Base-by-base conservation (phyloP, 1,140 invertebrate species). In the Sogatella furcifera region DNA sequence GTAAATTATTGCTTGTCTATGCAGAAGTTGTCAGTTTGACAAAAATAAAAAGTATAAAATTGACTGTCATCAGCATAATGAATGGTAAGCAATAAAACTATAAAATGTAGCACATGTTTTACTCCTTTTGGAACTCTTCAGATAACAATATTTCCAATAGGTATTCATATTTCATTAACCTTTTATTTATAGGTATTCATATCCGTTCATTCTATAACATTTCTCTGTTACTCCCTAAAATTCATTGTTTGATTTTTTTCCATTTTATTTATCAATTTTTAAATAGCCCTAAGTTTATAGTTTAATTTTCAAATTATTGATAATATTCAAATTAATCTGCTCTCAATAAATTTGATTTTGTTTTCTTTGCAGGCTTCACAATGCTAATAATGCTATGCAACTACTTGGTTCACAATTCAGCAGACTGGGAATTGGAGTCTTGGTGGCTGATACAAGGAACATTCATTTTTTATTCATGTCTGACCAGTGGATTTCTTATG, bases 381-480 rank as follows among this genome's bases (percentile, higher is more conserved):
- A 71, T 81, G 41, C 72, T 82, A 58, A 77, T 79, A 44, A 73
- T 81, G 34, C 69, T 81, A 17, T 75, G 76, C 15, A 80, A 77
- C n/a, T 77, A 81, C 65, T 68, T 82, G 34, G 76, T 77, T 8
- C 75, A 80, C 52, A 74, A 77, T 62, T 79, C 75, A 38, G 77
- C 77, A 34, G 74, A 78, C 28, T 73, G 74, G 59, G 67, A 73
- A 59, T 72, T 80, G 49, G 71, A 75, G 42, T 80, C 79, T 3
- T 81, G 80, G 80, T 81, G 80, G 81, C 66, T 82, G 58, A 72
- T 77, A 43, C 72, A 71, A 34, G 77, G 75, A 9, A 77, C 77
- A 13, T 71, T 77, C 21, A 73, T 79, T 14, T 81, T 80, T 65
- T 79, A 80, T 65, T 79, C 81, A 62, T 81, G 80, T 60, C 67